A percentile compares a stretch with the other conserved stretches of the same genome.
phyloP scores from a whole-genome alignment of 2,113 vertebrate species.

The Phodopus roborovskii region DNA sequence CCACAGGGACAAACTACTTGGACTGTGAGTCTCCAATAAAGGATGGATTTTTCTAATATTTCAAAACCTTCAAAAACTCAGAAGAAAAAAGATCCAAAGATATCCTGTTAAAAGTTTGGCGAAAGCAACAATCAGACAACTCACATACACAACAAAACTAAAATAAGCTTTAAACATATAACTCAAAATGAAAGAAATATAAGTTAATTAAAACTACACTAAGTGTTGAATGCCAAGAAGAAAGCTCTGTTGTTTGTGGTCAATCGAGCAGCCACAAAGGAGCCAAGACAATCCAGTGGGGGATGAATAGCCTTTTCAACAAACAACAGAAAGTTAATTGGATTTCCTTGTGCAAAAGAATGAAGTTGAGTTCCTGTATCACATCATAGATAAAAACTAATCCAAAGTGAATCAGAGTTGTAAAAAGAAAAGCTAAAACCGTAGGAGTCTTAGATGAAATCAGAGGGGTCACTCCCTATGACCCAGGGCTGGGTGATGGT shows the following conservation, averaged over 20 bases:
- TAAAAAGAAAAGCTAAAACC: background rate
- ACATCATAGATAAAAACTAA: background rate
- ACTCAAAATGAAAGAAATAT: background rate
- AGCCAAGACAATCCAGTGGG: background rate
- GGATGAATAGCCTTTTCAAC: background rate
- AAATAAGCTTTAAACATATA: background rate
- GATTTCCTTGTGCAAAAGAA: constrained; percentile 8
- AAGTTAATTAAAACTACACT: constrained; percentile 7
- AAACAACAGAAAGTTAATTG: background rate
- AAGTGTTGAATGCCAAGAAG: background rate
- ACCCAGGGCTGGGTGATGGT: background rate
- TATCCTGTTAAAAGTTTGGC: background rate
- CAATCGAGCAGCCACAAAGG: background rate
- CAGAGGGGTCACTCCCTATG: background rate
- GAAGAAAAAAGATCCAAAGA: background rate
- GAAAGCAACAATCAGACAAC: background rate
- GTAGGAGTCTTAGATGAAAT: background rate
- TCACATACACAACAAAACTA: background rate
- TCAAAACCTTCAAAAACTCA: background rate
- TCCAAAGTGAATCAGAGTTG: background rate
- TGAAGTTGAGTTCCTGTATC: background rate
- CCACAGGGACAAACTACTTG: background rate
- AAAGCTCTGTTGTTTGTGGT: background rate
- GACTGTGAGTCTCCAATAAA: background rate
- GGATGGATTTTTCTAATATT: background rate